Evolutionary conservation across 2,113 vertebrate species (phyloP), one percentile per base, ranked within the genome.

Genomic region (Arvicanthis niloticus): DNA sequence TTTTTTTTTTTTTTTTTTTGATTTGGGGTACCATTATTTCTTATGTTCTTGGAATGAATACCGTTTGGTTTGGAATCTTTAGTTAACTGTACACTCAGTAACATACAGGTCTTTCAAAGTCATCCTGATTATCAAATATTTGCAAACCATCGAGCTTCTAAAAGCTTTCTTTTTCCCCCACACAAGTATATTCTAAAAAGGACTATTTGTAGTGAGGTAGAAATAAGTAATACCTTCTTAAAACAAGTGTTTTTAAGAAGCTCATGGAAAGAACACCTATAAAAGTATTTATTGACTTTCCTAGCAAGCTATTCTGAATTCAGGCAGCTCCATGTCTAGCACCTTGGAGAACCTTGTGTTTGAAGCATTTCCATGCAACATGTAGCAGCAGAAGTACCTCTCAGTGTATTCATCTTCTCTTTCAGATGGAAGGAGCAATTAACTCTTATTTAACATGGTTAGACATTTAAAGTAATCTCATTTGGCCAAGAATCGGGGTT

Each of bases 401-500:
- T 97, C 97, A 96, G 97, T 98, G 96, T 98, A 93, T 97, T 81
- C 96, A 95, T 97, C 89, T 97, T 98, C 97, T 95, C 96, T 98
- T 97, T 98, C 92, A 96, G 88, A 97, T 87, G 94, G 91, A 97
- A 98, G 97, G 98, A 94, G 78, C 97, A 91, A 68, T 93, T 98
- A 95, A 96, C 89, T 95, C 94, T 97, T 98, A 93, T 6, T 98
- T 98, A 98, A 98, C 95, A 91, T 95, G 96, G 85, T 97, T 98
- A 97, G 96, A 98, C 97, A 98, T 96, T 97, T 97, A 98, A 98
- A 98, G 98, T 98, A 98, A 98, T 98, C 98, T 97, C 96, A 97
- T 96, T 97, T 97, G 98, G 75, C 94, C 86, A 97, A 97, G 88
- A 89, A 97, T 96, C 67, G 89, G 34, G 90, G 97, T 98, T 97